Evolutionary conservation across 2,113 vertebrate genomes (phyloP).

Genomic region (Corydoras sp.): DNA sequence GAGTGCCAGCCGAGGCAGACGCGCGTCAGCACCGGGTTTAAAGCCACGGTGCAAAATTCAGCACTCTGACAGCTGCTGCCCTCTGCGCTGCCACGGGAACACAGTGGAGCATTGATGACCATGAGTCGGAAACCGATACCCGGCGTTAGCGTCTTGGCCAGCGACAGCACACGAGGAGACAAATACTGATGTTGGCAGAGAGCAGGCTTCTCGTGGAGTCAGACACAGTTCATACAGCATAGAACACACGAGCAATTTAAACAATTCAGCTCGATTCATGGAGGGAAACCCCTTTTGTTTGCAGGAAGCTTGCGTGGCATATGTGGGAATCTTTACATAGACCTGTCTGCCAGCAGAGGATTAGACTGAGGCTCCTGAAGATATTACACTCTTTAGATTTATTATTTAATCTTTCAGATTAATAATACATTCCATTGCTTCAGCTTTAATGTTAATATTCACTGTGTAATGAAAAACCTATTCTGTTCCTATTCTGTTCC

Average conservation of each 20-base stretch:
- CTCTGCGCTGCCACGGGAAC: constrained; percentile 36
- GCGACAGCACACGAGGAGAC: not conserved
- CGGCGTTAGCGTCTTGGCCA: not conserved
- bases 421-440: too few species aligned
- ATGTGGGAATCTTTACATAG: constrained; percentile 65
- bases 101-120: constrained; percentile 42
- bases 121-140: not conserved
- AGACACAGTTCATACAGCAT: not conserved
- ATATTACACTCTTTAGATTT: constrained; percentile 47
- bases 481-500: too few species aligned
- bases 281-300: constrained; percentile 58
- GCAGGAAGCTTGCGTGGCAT: constrained; percentile 64
- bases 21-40: constrained; percentile 14
- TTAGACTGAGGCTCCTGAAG: constrained; percentile 70
- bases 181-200: too few species aligned
- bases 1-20: constrained; percentile 11
- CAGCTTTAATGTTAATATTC: too few species aligned
- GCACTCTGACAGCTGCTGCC: constrained; percentile 51
- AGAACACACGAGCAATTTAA: not conserved
- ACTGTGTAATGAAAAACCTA: too few species aligned
- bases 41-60: constrained; percentile 41
- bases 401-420: too few species aligned
- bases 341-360: constrained; percentile 75
- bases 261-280: constrained; percentile 54
- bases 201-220: not conserved